phyloP scores from a whole-genome alignment of 2,888 invertebrate genomes.

The Ormia ochracea region DNA sequence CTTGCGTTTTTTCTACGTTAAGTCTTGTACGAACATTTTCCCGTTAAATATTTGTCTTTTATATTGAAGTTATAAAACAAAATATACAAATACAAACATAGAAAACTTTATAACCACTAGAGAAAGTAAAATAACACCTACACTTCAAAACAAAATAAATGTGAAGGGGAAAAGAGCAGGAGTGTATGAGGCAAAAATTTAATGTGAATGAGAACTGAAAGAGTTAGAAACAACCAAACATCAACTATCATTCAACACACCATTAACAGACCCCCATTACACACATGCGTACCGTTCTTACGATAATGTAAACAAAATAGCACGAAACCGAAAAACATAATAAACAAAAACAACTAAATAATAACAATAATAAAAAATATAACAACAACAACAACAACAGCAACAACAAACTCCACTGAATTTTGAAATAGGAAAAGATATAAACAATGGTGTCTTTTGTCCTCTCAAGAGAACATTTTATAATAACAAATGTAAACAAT shows the following conservation, averaged over 20 bases:
- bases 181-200: conserved; percentile 22
- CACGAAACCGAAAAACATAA: neutral
- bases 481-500: conserved; percentile 56
- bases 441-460: conserved; percentile 42
- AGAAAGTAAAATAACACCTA: conserved; percentile 8
- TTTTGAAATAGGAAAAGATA: conserved; percentile 5
- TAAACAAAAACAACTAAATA: neutral
- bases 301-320: conserved; percentile 11
- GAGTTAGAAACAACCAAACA: conserved; percentile 20
- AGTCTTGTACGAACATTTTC: neutral
- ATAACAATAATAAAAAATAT: neutral
- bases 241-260: conserved; percentile 38
- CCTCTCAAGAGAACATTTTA: conserved; percentile 55
- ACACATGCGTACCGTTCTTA: neutral
- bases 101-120: neutral
- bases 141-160: neutral
- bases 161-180: neutral
- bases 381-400: conserved; percentile 18
- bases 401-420: conserved; percentile 16
- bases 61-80: conserved; percentile 8
- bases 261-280: no score
- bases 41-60: conserved; percentile 44
- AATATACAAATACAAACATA: neutral
- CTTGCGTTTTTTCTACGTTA: neutral
- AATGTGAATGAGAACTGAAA: conserved; percentile 16